These are phyloP conservation scores for Cossypha caffra DNA, from an alignment of 2,797 vertebrate species.

Conservation along the genomic window DNA sequence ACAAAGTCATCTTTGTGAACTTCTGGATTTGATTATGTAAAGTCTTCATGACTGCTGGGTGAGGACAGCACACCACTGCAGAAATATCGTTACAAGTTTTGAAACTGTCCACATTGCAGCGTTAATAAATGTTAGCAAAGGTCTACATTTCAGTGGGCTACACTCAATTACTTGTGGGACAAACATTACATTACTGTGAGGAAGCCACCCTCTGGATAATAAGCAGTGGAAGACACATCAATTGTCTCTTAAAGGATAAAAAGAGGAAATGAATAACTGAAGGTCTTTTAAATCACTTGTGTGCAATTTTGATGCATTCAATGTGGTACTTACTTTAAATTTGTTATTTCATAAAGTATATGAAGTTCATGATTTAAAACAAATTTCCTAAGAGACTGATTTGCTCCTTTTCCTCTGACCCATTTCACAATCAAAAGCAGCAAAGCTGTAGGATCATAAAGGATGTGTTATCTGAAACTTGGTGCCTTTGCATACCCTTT, in stretches of 20 bases:
- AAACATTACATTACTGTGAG: constrained; percentile 6
- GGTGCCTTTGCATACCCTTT: not conserved
- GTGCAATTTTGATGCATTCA: constrained; percentile 53
- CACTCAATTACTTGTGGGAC: constrained; percentile 68
- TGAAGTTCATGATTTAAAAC: constrained; percentile 1
- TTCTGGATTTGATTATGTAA: not conserved
- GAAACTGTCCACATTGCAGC: not conserved
- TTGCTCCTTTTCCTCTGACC: constrained; percentile 8
- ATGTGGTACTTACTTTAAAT: constrained; percentile 49
- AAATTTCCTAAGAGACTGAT: constrained; percentile 32
- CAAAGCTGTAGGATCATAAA: not conserved
- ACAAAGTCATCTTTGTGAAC: not conserved
- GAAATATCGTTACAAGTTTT: constrained; percentile 41
- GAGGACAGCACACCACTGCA: not conserved
- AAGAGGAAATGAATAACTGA: constrained; percentile 62
- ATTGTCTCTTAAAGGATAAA: constrained; percentile 58
- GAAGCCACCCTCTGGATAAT: constrained; percentile 28
- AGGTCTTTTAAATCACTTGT: constrained; percentile 67
- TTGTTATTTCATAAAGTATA: constrained; percentile 13
- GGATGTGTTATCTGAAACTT: not conserved
- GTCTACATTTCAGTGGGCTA: not conserved
- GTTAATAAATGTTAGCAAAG: constrained; percentile 41
- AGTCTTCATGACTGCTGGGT: not conserved
- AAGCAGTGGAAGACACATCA: constrained; percentile 50
- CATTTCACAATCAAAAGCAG: not conserved